Evolutionary conservation across 1,140 invertebrate genomes (phyloP).

Genomic region (Drosophila azteca): DNA sequence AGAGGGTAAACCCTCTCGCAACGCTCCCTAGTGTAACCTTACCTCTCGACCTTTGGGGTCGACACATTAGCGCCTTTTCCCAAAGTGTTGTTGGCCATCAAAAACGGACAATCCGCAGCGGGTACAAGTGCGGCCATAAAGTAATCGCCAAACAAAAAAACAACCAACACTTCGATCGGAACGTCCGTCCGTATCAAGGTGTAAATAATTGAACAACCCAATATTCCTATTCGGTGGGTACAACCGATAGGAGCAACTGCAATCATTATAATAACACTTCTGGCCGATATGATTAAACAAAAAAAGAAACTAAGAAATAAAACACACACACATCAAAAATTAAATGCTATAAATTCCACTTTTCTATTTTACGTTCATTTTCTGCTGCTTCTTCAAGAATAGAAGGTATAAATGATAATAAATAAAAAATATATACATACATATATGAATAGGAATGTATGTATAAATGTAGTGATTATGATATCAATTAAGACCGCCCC

Average conservation of each 20-base stretch:
- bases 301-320: slow-evolving; percentile 29
- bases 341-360: slow-evolving; percentile 22
- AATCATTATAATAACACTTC: slow-evolving; percentile 59
- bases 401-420: slow-evolving; percentile 34
- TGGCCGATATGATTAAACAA: slow-evolving; percentile 54
- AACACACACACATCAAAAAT: slow-evolving; percentile 10
- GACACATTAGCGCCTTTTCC: no score
- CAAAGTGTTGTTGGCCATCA: slow-evolving; percentile 10
- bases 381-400: slow-evolving; percentile 35
- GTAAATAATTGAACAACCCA: slow-evolving; percentile 60
- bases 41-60: no score
- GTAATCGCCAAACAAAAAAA: slow-evolving; percentile 14
- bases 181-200: slow-evolving; percentile 53
- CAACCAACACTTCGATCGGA: neutral
- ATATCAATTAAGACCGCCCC: slow-evolving; percentile 53
- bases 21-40: no score
- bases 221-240: slow-evolving; percentile 28
- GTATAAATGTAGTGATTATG: slow-evolving; percentile 58
- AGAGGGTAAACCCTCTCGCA: no score
- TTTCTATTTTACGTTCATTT: slow-evolving; percentile 15
- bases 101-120: neutral
- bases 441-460: slow-evolving; percentile 37
- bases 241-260: slow-evolving; percentile 21
- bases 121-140: slow-evolving; percentile 6
- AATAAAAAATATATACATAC: slow-evolving; percentile 18